These are phyloP conservation scores for Pangasius macronema DNA, from an alignment of 2,797 vertebrate species.

Conservation along the genomic window DNA sequence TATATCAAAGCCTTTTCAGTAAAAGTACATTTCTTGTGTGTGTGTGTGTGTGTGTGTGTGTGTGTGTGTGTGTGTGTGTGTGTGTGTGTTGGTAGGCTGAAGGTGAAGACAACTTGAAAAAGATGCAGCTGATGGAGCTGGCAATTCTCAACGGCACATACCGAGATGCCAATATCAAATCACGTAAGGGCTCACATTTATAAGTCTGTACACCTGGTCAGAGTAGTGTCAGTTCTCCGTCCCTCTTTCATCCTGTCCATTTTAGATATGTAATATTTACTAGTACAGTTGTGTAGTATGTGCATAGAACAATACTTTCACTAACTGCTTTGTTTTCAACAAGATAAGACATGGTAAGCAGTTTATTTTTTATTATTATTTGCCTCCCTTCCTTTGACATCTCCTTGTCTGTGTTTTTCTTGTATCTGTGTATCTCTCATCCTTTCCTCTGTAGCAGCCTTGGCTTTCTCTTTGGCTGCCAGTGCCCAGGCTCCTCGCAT, in stretches of 20 bases:
- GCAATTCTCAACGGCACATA: conserved; percentile 99
- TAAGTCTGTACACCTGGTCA: conserved; percentile 41
- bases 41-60: conserved; percentile 56
- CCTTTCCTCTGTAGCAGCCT: conserved; percentile 76
- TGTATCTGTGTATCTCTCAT: conserved; percentile 66
- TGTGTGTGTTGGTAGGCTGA: conserved; percentile 80
- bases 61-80: conserved; percentile 51
- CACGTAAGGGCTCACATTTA: conserved; percentile 83
- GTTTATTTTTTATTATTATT: background rate
- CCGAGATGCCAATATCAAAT: conserved; percentile 99
- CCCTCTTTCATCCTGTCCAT: background rate
- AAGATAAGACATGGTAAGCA: background rate
- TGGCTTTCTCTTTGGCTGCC: conserved; percentile 94
- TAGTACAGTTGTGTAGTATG: background rate
- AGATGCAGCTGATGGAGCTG: conserved; percentile 99
- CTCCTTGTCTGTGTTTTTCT: conserved; percentile 31
- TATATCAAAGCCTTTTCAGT: background rate
- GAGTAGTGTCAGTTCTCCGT: conserved; percentile 67
- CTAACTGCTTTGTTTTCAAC: background rate
- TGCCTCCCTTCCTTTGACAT: conserved; percentile 11
- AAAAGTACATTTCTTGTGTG: background rate
- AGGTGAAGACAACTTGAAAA: conserved; percentile 99
- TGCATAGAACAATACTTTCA: background rate
- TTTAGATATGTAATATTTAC: background rate
- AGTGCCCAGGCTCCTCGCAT: conserved; percentile 94